phyloP scores from a whole-genome alignment of 2,113 vertebrate genomes.

The Otocyon megalotis region DNA sequence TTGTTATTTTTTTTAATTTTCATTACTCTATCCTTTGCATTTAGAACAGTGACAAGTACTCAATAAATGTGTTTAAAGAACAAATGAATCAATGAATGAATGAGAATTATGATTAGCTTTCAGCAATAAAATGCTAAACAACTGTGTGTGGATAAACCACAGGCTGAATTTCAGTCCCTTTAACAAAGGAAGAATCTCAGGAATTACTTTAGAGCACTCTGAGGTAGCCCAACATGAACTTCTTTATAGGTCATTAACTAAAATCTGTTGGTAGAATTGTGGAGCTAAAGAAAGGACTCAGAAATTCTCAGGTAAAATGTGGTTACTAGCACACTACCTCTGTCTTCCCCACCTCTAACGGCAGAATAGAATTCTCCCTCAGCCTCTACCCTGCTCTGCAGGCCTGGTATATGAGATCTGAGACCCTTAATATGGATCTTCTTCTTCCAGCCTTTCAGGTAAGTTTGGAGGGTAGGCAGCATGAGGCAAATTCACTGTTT shows the following conservation, averaged over 20 bases:
- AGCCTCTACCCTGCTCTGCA: rapidly evolving
- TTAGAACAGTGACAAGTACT: not conserved
- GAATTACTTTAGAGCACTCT: not conserved
- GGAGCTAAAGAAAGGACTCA: not conserved
- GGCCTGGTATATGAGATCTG: not conserved
- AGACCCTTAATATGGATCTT: not conserved
- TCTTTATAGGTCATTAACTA: not conserved
- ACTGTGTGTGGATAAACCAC: not conserved
- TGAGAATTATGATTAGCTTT: not conserved
- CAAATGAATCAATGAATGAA: not conserved
- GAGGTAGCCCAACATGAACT: not conserved
- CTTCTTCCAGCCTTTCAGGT: not conserved
- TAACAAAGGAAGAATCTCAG: not conserved
- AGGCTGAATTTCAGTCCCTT: not conserved
- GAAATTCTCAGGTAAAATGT: not conserved
- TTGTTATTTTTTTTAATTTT: not conserved
- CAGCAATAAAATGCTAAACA: not conserved
- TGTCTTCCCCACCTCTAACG: no score
- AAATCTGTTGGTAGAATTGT: not conserved
- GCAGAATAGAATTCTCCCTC: not conserved
- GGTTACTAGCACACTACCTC: not conserved
- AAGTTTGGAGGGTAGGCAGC: not conserved
- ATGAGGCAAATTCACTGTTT: not conserved
- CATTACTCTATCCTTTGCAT: not conserved
- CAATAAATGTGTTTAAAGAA: not conserved